Conservation (phyloP, 2,888 invertebrate genomes). For the Chironomus tentans region DNA sequence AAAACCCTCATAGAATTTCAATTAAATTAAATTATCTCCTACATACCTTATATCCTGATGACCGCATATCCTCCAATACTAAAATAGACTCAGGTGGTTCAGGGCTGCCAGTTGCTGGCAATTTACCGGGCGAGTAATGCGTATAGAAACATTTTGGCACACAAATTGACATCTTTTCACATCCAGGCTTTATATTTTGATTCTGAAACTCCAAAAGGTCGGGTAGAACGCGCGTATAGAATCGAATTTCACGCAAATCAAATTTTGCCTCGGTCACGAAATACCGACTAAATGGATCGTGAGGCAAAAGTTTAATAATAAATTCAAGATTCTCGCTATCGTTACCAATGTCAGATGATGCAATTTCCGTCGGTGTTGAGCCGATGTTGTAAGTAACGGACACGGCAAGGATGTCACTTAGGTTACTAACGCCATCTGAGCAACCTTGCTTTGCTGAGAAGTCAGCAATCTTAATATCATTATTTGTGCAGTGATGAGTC, state of each 20-base stretch:
- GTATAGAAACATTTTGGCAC: conserved; percentile 63
- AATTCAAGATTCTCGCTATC: conserved; percentile 43
- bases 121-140: conserved; percentile 47
- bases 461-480: conserved; percentile 35
- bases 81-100: conserved; percentile 56
- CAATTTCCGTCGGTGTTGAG: not conserved
- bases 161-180: conserved; percentile 48
- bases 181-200: conserved; percentile 39
- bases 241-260: conserved; percentile 70
- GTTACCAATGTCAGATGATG: conserved; percentile 14
- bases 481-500: conserved; percentile 32
- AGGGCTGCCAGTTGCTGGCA: conserved; percentile 36
- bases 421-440: conserved; percentile 59
- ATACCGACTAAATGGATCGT: conserved; percentile 68
- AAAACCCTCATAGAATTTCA: not conserved
- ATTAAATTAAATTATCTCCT: not conserved
- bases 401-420: conserved; percentile 73
- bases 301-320: conserved; percentile 66
- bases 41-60: conserved; percentile 48
- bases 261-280: conserved; percentile 77
- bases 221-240: conserved; percentile 69
- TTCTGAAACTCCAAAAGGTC: conserved; percentile 55
- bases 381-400: conserved; percentile 51
- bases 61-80: conserved; percentile 64
- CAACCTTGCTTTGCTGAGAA: conserved; percentile 51